Percentiles rank a stretch among this genome's conserved stretches.
Conservation (phyloP, 2,113 vertebrate genomes). For the Falcunculus frontatus region DNA sequence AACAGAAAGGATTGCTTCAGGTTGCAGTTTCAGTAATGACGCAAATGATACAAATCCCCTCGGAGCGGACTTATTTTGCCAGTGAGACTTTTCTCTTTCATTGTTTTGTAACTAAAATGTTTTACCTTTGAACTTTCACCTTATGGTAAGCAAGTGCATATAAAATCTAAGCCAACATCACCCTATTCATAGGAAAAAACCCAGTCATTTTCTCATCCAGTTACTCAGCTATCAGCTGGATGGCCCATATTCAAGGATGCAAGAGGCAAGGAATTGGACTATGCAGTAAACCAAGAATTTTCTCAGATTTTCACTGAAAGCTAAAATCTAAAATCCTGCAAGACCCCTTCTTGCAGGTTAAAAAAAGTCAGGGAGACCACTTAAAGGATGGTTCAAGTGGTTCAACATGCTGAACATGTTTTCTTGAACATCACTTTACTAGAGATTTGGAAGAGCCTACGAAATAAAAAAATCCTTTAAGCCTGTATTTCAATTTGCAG, state of each 20-base stretch:
- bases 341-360: background rate
- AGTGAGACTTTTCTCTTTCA: background rate
- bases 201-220: background rate
- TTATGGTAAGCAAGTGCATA: background rate
- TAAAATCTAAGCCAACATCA: background rate
- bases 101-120: background rate
- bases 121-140: background rate
- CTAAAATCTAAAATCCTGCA: background rate
- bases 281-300: background rate
- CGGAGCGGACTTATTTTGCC: background rate
- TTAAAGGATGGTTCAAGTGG: background rate
- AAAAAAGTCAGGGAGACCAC: background rate
- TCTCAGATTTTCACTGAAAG: background rate
- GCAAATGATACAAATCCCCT: background rate
- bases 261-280: background rate
- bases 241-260: background rate
- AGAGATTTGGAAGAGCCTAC: background rate
- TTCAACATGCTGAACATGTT: background rate
- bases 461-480: background rate
- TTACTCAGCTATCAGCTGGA: background rate
- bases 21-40: background rate
- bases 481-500: background rate
- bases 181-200: background rate
- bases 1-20: background rate
- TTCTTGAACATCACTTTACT: background rate